A percentile compares a stretch with the other conserved stretches of the same genome.
phyloP scores from a whole-genome alignment of 2,888 invertebrate species.

The Graphium colonna region DNA sequence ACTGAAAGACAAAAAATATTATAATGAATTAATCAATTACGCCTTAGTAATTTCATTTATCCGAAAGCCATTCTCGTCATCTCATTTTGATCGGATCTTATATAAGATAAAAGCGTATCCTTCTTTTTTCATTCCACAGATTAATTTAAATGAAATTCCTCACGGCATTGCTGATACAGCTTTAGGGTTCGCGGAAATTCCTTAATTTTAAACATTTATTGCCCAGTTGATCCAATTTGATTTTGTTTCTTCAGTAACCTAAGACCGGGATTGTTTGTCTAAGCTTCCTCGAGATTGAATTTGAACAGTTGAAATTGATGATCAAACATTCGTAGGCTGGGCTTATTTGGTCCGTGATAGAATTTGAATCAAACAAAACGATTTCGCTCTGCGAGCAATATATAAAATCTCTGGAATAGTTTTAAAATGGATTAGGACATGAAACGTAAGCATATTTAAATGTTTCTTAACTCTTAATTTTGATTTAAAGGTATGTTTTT shows the following conservation, averaged over 20 bases:
- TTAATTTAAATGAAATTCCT: slow-evolving; percentile 16
- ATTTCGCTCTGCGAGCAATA: background rate
- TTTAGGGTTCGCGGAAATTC: slow-evolving; percentile 11
- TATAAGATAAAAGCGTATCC: background rate
- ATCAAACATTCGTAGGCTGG: background rate
- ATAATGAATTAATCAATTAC: no score
- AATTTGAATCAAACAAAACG: background rate
- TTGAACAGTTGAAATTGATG: slow-evolving; percentile 11
- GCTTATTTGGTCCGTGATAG: background rate
- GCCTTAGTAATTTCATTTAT: background rate
- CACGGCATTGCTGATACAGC: background rate
- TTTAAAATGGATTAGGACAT: no score
- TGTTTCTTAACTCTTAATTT: no score
- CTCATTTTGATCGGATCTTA: background rate
- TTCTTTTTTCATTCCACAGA: background rate
- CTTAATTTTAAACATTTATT: slow-evolving; percentile 15
- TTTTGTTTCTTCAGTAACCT: slow-evolving; percentile 20
- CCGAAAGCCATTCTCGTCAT: background rate
- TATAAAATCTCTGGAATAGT: no score
- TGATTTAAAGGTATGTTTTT: no score
- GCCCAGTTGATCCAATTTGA: slow-evolving; percentile 20
- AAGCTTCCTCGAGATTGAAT: slow-evolving; percentile 16
- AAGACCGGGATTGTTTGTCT: slow-evolving; percentile 11
- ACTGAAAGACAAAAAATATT: no score
- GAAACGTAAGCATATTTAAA: no score